phyloP scores from a whole-genome alignment of 2,797 vertebrate genomes.

The Semaprochilodus insignis region DNA sequence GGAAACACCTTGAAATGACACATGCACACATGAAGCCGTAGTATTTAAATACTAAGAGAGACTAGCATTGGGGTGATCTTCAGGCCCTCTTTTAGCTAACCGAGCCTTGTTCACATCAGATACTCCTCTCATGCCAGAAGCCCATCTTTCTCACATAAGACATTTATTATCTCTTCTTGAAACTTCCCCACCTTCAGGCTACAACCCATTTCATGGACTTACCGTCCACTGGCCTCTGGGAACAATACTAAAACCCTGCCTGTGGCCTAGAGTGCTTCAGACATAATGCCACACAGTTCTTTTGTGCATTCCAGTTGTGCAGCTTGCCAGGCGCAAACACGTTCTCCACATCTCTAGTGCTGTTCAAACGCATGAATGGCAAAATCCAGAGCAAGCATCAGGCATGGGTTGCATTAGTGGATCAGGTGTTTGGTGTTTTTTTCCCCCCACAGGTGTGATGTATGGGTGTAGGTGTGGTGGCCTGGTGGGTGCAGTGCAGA shows the following conservation, averaged over 20 bases:
- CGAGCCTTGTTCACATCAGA: not conserved
- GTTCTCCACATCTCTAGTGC: slow-evolving; percentile 45
- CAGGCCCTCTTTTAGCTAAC: not conserved
- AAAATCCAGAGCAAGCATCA: slow-evolving; percentile 79
- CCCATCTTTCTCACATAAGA: not conserved
- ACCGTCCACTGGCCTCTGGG: slow-evolving; percentile 32
- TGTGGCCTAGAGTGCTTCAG: slow-evolving; percentile 20
- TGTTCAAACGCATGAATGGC: slow-evolving; percentile 67
- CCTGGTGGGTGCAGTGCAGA: slow-evolving; percentile 17
- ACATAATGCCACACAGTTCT: slow-evolving; percentile 32
- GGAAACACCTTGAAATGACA: not conserved
- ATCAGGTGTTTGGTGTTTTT: slow-evolving; percentile 51
- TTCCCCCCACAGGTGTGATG: slow-evolving; percentile 18
- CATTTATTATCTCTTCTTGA: not conserved
- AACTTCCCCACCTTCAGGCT: slow-evolving; percentile 12
- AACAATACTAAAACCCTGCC: slow-evolving; percentile 14
- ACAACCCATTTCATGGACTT: slow-evolving; percentile 32
- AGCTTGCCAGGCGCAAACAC: slow-evolving; percentile 49
- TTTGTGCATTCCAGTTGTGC: slow-evolving; percentile 54
- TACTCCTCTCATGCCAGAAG: slow-evolving; percentile 13
- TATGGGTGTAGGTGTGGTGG: slow-evolving; percentile 49
- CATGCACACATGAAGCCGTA: not conserved
- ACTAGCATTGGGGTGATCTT: slow-evolving; percentile 35
- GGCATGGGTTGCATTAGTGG: slow-evolving; percentile 75
- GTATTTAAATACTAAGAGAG: not conserved